These are phyloP conservation scores for Haliclona indistincta DNA, from an alignment of 37 sponge, comb jelly and placozoan species.

Conservation along the genomic window DNA sequence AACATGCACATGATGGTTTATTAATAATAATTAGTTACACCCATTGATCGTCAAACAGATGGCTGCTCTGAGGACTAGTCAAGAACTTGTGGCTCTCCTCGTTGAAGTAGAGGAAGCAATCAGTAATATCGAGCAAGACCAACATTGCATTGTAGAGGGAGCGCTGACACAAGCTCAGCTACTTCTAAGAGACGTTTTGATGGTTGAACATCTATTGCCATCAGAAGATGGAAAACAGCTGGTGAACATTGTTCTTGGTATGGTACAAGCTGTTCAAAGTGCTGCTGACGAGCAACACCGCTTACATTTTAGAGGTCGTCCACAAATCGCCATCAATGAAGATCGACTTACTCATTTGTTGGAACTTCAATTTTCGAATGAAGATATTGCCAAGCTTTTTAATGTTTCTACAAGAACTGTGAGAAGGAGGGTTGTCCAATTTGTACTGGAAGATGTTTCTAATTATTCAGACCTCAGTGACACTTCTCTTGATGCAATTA, in stretches of 20 bases:
- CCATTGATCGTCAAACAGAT: neutral
- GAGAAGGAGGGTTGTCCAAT: neutral
- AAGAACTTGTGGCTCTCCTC: neutral
- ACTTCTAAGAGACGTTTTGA: too few species aligned
- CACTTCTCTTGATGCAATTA: neutral
- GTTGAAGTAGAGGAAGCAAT: neutral
- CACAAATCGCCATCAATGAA: slow-evolving; percentile 1
- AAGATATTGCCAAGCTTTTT: slow-evolving; percentile 11
- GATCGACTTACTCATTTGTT: slow-evolving; percentile 4
- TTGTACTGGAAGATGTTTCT: neutral
- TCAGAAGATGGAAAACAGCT: too few species aligned
- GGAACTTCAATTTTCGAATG: slow-evolving; percentile 6
- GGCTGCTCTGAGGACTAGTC: neutral
- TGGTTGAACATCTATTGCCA: too few species aligned
- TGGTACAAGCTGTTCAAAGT: too few species aligned
- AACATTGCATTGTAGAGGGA: too few species aligned
- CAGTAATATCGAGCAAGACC: neutral
- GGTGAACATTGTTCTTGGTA: too few species aligned
- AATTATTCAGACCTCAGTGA: too few species aligned
- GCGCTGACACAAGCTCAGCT: too few species aligned
- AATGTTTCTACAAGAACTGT: slow-evolving; percentile 18
- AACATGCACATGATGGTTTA: too few species aligned
- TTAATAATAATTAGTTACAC: too few species aligned
- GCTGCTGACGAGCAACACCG: too few species aligned
- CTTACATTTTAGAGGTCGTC: slow-evolving; percentile 15